These are phyloP conservation scores for Melieria omissa DNA, from an alignment of 2,888 invertebrate genomes.

Conservation along the genomic window DNA sequence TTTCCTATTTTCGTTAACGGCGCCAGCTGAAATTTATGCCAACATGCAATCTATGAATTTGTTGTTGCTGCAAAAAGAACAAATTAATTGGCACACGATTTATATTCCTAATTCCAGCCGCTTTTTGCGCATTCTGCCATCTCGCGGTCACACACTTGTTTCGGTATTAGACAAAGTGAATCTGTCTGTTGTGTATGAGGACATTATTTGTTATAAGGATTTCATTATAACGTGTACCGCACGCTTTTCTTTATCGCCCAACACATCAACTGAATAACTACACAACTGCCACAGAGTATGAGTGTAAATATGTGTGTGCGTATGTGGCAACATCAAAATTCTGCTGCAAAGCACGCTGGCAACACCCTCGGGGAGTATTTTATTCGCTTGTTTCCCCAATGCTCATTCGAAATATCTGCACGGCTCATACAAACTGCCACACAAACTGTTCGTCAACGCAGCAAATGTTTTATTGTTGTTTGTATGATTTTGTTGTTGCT, in stretches of 20 bases:
- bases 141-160: too few species aligned
- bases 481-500: neutral
- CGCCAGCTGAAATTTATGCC: too few species aligned
- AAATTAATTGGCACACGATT: too few species aligned
- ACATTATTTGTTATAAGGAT: neutral
- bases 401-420: conserved; percentile 39
- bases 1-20: too few species aligned
- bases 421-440: neutral
- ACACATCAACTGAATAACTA: conserved; percentile 24
- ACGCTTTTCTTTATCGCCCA: conserved; percentile 46
- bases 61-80: too few species aligned
- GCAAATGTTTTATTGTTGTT: neutral
- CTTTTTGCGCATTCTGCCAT: too few species aligned
- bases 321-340: conserved; percentile 56
- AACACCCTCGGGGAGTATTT: conserved; percentile 31
- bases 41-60: too few species aligned
- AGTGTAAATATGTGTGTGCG: neutral
- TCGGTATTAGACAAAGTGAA: too few species aligned
- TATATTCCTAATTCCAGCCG: too few species aligned
- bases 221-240: neutral
- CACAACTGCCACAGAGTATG: conserved; percentile 38
- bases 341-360: conserved; percentile 25
- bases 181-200: neutral
- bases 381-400: conserved; percentile 10
- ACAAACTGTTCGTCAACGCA: neutral